phyloP scores from a whole-genome alignment of 2,113 vertebrate genomes.

The Apodemus speciosus region DNA sequence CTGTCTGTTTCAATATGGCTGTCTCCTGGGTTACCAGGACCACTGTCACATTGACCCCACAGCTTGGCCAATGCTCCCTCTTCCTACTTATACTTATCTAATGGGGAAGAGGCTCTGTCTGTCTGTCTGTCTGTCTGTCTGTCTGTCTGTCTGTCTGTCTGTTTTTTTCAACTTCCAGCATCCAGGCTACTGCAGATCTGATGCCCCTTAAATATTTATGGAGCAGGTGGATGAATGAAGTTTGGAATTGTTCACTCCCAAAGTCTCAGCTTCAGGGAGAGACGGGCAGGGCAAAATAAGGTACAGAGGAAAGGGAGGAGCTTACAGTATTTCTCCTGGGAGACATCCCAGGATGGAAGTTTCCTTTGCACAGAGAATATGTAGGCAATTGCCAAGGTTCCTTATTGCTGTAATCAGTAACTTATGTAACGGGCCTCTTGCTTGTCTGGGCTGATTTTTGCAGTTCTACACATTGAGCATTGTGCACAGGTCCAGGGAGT shows the following conservation, averaged over 20 bases:
- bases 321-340: not conserved
- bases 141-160: not conserved
- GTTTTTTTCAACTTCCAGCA: not conserved
- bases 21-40: not conserved
- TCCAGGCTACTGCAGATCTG: rapidly evolving
- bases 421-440: not conserved
- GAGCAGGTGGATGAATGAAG: not conserved
- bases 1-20: not conserved
- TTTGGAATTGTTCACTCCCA: not conserved
- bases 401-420: not conserved
- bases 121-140: not conserved
- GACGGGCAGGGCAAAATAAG: not conserved
- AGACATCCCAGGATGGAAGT: not conserved
- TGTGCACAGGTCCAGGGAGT: not conserved
- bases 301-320: not conserved
- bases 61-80: not conserved
- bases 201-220: not conserved
- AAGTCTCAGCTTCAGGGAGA: too few species aligned
- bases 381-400: not conserved
- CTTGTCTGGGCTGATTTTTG: not conserved
- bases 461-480: too few species aligned
- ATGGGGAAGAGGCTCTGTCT: not conserved
- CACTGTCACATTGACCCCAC: not conserved
- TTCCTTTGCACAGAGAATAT: conserved; percentile 34
- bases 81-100: not conserved